phyloP scores from a whole-genome alignment of 2,888 invertebrate genomes.

The Brachylomia viminalis region DNA sequence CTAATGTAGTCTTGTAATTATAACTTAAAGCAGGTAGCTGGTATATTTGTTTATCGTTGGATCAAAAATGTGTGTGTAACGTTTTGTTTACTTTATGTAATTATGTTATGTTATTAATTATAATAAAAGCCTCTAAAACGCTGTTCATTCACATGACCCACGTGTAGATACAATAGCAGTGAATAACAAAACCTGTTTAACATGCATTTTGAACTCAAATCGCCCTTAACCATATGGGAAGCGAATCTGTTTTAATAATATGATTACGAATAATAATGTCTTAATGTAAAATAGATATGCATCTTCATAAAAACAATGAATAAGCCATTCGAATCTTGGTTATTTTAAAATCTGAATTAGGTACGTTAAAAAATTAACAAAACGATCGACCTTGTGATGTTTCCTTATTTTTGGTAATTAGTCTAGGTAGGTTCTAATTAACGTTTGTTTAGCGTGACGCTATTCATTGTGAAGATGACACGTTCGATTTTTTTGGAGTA shows the following conservation, averaged over 20 bases:
- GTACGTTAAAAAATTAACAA: conserved; percentile 60
- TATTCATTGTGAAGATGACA: conserved; percentile 59
- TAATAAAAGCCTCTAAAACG: conserved; percentile 13
- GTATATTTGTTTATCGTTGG: background rate
- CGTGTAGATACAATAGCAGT: conserved; percentile 34
- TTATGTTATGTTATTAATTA: conserved; percentile 3
- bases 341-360: conserved; percentile 45
- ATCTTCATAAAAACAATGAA: conserved; percentile 57
- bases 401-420: conserved; percentile 72
- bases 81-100: conserved; percentile 29
- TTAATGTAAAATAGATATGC: conserved; percentile 64
- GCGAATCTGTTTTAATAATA: conserved; percentile 29
- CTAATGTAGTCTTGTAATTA: no score
- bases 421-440: conserved; percentile 61
- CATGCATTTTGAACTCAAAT: conserved; percentile 40
- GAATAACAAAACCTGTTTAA: conserved; percentile 35
- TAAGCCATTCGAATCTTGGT: conserved; percentile 36
- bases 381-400: conserved; percentile 70
- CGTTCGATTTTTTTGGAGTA: conserved; percentile 35
- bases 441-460: conserved; percentile 52
- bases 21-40: no score
- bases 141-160: conserved; percentile 48
- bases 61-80: conserved; percentile 20
- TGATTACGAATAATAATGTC: conserved; percentile 52
- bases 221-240: conserved; percentile 57